Evolutionary conservation across 2,797 vertebrate species (phyloP), one percentile per base, ranked within the genome.

Genomic region (Menidia menidia): DNA sequence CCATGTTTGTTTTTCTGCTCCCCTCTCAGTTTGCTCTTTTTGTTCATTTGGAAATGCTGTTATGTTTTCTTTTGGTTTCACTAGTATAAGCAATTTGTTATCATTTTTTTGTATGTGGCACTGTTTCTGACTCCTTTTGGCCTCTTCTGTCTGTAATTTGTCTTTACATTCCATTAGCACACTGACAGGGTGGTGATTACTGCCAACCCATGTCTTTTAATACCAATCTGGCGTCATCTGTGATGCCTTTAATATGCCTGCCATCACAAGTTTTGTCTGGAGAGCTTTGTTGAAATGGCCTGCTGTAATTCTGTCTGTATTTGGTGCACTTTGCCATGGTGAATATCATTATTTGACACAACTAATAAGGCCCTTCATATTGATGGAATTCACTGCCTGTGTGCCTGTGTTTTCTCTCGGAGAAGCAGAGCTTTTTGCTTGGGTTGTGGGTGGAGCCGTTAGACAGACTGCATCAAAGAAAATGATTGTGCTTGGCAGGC

Each of bases 291-390:
- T 88, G 80, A 80, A 82, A 55, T 80, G 73, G 55, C 68, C 60
- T 62, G 71, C 75, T 80, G 60, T 81, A 78, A 79, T 73, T 31
- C 60, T 42, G 74, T 86, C 87, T 89, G 69, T 84, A 84, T 87
- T 86, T 71, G 44, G 64, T 77, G 77, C 80, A 74, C 83, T 88
- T 90, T 87, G 78, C 74, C 84, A 78, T 53, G 35, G 73, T 66
- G 85, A 81, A 85, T 85, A 83, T 87, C 63, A 50, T 75, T 76
- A 71, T 90, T 85, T 90, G 84, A 89, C 88, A 76, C 73, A 65
- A 75, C 80, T 87, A 87, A 87, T 87, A 85, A 74, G 81, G 75
- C 85, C 83, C 86, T 90, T 89, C 81, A 79, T 82, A 88, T 75
- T 85, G 85, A 89, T 81, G 84, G 84, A 77, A 81, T 80, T 86